Evolutionary conservation across 2,888 invertebrate genomes (phyloP), one percentile per base, ranked within the genome.

Genomic region (Leptopilina drosophilae): DNA sequence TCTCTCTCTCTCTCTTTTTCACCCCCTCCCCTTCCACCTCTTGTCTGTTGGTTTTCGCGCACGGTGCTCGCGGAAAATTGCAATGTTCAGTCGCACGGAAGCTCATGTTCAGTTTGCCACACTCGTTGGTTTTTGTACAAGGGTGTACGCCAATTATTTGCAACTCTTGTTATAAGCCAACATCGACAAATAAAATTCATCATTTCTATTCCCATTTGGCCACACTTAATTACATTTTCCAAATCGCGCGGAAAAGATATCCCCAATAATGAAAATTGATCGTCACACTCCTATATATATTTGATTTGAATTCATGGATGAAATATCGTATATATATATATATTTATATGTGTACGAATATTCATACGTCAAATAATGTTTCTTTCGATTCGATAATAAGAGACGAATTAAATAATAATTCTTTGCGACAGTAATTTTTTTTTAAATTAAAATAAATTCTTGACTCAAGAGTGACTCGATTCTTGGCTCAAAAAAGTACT

Each of bases 21-120:
- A 33, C 33, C 33, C 33, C 33, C 33, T 8, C 1, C 42, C 42
- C 42, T 7, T 42, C 42, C 42, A 8, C 42, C 42, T 5, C 33
- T 33, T 33, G 42, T 8, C 8, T 6, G 42, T 42, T 42, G 59
- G 77, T 77, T 77, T 77, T 77, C 77, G 79, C 73, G 81, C 77
- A 78, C 66, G 33, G 73, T 42, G 81, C 85, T 84, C 87, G 83
- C 82, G 84, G 86, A 84, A 84, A 87, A 86, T 87, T 86, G 81
- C 82, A 84, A 84, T 83, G 82, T 85, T 83, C 85, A 86, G 82
- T 83, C 81, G 80, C 77, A 77, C 77, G 81, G 40, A 78, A 78
- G 73, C 79, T 65, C 81, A 79, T 81, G 80, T n/a, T n/a, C 33
- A 59, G 75, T 75, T 42, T 75, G 40, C 33, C 20, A 59, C 40